Evolutionary conservation across 2,113 vertebrate genomes (phyloP), one percentile per base, ranked within the genome.

Genomic region (Crotalus horridus): DNA sequence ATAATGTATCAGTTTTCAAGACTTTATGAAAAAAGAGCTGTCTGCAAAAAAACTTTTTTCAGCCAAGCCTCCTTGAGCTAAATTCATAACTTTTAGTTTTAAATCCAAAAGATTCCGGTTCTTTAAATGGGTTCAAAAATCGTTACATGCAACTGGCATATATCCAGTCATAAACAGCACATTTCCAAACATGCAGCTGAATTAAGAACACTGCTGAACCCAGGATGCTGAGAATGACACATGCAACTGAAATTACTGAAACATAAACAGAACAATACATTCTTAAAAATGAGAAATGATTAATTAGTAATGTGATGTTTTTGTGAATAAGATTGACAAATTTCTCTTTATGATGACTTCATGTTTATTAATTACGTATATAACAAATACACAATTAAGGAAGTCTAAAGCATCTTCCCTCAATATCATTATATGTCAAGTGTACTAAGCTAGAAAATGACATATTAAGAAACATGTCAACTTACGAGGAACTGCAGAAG

Each of bases 401-500:
- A 92, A 0, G 58, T 48, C 88, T 81, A 74, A 91, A 91, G 86
- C 54, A 88, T 4, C 74, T 87, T 93, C 87, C 59, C 86, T 46
- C 51, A 15, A 91, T 53, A 55, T 9, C 51, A 21, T 17, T 89
- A 85, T 85, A 46, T 43, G n/a, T 61, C 85, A 59, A 4, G 4
- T 69, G 58, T 33, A 69, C 5, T 51, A 53, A 93, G 33, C 15
- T 0, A 59, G 15, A 56, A 3, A 59, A 61, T 12, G 59, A 39
- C 3, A 15, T 61, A 13, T 12, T 85, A 89, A 53, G 48, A 89
- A 9, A 11, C 7, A 0, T 2, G 55, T 85, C 86, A 90, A 97
- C 99, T 98, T 95, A 99, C 99, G 98, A 91, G 99, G 99, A 93
- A 99, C 98, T 0, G 99, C 99, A 0, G 98, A 97, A 8, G 99